Evolutionary conservation across 2,888 invertebrate species (phyloP).

Genomic region (Aphidoletes aphidimyza): DNA sequence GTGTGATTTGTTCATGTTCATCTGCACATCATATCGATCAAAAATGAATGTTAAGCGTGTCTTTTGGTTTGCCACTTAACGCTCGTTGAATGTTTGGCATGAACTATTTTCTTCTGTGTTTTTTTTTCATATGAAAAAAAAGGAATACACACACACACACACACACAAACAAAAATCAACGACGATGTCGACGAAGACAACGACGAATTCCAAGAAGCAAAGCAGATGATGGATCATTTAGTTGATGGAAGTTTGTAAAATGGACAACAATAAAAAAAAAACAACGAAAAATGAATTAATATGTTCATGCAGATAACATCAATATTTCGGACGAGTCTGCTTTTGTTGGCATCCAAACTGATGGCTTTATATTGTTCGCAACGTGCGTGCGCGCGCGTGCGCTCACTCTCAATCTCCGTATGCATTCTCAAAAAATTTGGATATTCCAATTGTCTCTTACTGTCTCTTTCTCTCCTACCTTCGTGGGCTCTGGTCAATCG

Average conservation of each 20-base stretch:
- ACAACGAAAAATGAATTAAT: conserved; percentile 35
- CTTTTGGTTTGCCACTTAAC: background rate
- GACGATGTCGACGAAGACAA: background rate
- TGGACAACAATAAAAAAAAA: no score
- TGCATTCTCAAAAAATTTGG: conserved; percentile 16
- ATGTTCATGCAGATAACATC: conserved; percentile 46
- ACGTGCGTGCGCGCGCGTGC: no score
- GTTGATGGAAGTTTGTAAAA: conserved; percentile 44
- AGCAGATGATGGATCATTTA: conserved; percentile 33
- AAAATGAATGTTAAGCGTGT: background rate
- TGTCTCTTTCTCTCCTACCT: background rate
- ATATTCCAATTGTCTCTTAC: background rate
- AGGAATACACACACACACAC: background rate
- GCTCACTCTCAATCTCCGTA: background rate
- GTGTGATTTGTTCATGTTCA: conserved; percentile 41
- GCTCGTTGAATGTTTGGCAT: conserved; percentile 48
- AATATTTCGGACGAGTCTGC: conserved; percentile 2
- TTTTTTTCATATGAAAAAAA: no score
- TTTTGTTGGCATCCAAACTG: background rate
- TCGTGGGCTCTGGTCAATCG: no score
- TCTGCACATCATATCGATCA: background rate
- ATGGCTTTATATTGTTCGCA: conserved; percentile 42
- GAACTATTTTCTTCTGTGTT: conserved; percentile 38
- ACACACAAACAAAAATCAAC: background rate
- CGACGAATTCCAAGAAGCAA: background rate